Evolutionary conservation across 2,113 vertebrate species (phyloP), one percentile per base, ranked within the genome.

Genomic region (Toxotes chatareus): DNA sequence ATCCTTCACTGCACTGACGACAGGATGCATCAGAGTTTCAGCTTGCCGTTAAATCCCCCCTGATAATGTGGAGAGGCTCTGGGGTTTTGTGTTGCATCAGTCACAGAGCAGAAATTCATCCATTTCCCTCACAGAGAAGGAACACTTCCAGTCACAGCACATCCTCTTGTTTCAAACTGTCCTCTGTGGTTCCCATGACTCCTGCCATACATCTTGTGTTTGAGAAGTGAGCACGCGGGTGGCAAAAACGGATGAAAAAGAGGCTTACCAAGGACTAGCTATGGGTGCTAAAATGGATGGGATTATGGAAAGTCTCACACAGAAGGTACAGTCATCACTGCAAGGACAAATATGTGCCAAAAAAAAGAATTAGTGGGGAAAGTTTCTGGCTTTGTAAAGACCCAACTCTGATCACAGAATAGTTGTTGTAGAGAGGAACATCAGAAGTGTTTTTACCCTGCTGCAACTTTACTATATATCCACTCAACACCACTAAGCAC

Each of bases 341-440:
- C 61, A 16, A 91, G 75, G 56, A 66, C 80, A 66, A 65, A 75
- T 11, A 83, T n/a, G 88, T 88, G 87, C 88, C 83, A 89, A 89
- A 90, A 71, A 65, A 71, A 49, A n/a, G 76, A 78, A 64, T 57
- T 34, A 47, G 73, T 76, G 38, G 32, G 46, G 49, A 65, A 77
- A 82, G 46, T 77, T 73, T 76, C 60, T 63, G 64, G 38, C 57
- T 76, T 76, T 82, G 71, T 72, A 73, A 80, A 85, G 42, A 81
- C 66, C 42, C 53, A 17, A 73, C 53, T 84, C 72, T 76, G 53
- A 80, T 73, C 53, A 51, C 76, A 79, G 67, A 42, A 69, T 60
- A 75, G 74, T 68, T 77, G 71, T 80, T 61, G 59, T 53, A 42
- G 71, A 75, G 68, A 49, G 49, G 53, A 84, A 73, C 57, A 60